Conservation (phyloP, 2,113 vertebrate genomes). For the Odontesthes bonariensis region DNA sequence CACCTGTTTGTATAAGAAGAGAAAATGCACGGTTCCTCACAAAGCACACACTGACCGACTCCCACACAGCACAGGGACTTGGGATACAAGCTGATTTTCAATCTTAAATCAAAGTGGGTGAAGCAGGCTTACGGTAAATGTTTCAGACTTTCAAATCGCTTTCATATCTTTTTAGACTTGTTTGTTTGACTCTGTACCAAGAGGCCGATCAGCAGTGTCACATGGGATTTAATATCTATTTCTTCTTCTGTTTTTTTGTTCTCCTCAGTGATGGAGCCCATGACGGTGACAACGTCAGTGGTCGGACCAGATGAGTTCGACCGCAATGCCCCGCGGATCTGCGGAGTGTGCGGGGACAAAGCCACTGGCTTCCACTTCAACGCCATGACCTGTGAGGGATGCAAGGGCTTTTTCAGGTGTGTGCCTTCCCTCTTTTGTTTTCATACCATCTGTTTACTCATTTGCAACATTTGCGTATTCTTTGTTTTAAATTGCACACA, state of each 20-base stretch:
- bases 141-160: neutral
- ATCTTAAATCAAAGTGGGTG: constrained; percentile 3
- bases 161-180: neutral
- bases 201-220: neutral
- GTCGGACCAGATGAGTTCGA: constrained; percentile 86
- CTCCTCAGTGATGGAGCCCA: constrained; percentile 84
- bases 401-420: constrained; percentile 98
- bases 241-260: constrained; percentile 4
- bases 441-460: no score
- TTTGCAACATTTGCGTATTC: no score
- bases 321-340: constrained; percentile 89
- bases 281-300: constrained; percentile 86
- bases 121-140: neutral
- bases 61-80: constrained; percentile 16
- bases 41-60: constrained; percentile 17
- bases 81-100: constrained; percentile 10
- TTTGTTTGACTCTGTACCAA: neutral
- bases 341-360: constrained; percentile 94
- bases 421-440: neutral
- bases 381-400: constrained; percentile 98
- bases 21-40: constrained; percentile 32
- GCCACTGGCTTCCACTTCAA: constrained; percentile 98
- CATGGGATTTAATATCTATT: constrained; percentile 1
- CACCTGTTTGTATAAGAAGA: constrained; percentile 74
- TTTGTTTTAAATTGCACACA: no score